Evolutionary conservation across 2,113 vertebrate genomes (phyloP), one percentile per base, ranked within the genome.

Genomic region (Psophia crepitans): DNA sequence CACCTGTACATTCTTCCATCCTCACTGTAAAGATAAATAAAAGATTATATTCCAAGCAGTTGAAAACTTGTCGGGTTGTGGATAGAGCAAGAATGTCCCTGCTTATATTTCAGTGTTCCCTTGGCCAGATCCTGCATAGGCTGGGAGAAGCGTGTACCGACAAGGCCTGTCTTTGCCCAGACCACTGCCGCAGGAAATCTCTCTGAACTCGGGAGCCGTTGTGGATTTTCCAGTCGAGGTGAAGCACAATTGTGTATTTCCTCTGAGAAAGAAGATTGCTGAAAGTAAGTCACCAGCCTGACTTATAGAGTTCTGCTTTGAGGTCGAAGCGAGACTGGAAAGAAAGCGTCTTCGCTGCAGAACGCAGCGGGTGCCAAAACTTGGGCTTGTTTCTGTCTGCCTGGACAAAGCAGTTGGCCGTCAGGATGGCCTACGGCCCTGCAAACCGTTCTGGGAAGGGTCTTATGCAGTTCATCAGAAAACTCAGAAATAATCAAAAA

Each of bases 21-120:
- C 97, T 97, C 95, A 97, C 97, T 97, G 96, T 98, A 98, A 98
- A 98, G 95, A 97, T 86, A 98, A 99, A 99, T 99, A 99, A 99
- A 99, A 98, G 96, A 98, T 98, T 99, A 98, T 99, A 98, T 99
- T 99, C 97, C 97, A 80, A 89, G 84, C 56, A 91, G 83, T 63
- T 96, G 91, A 83, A 54, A 95, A 71, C 21, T 92, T 37, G 93
- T 93, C 73, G 61, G 95, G 75, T 95, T 87, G 70, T 94, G 92
- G 56, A 46, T 79, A 53, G 39, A 64, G 51, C 30, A 56, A 24
- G 44, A 44, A 8, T 2, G 33, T 41, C 56, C 18, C 41, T 60
- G 53, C 17, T 37, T 22, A 5, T 70, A 5, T 54, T 76, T 69
- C 81, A 49, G n/a, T 32, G 20, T 51, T 27, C 61, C 26, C 18